phyloP scores from a whole-genome alignment of 2,888 invertebrate species.

The Drosophila paramelanica region DNA sequence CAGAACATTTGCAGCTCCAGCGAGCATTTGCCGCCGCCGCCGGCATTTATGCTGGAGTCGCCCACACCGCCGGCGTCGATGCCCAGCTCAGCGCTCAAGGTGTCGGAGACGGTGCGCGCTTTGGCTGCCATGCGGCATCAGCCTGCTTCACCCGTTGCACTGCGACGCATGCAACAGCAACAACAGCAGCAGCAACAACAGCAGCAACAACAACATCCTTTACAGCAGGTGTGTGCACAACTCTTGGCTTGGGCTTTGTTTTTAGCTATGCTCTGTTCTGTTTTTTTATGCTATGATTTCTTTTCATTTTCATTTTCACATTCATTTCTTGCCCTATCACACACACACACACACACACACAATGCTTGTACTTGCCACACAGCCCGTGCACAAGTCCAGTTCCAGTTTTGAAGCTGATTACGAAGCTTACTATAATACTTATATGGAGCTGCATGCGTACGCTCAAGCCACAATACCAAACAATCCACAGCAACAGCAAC shows the following conservation, averaged over 20 bases:
- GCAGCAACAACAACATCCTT: conserved; percentile 65
- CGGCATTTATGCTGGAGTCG: conserved; percentile 83
- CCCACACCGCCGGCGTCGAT: conserved; percentile 61
- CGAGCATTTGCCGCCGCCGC: conserved; percentile 85
- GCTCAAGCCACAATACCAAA: conserved; percentile 55
- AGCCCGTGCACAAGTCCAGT: conserved; percentile 66
- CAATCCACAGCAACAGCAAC: conserved; percentile 50
- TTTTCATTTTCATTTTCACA: conserved; percentile 50
- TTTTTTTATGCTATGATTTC: conserved; percentile 58
- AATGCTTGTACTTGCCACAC: conserved; percentile 30
- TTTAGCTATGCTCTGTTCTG: conserved; percentile 32
- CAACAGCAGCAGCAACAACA: conserved; percentile 57
- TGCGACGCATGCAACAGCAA: conserved; percentile 86
- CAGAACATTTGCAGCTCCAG: conserved; percentile 67
- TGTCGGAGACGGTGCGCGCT: conserved; percentile 94
- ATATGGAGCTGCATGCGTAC: conserved; percentile 78
- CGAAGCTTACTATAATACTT: conserved; percentile 78
- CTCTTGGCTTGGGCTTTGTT: conserved; percentile 51
- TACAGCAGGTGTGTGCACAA: conserved; percentile 82
- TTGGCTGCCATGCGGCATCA: conserved; percentile 93
- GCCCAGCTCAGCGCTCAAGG: conserved; percentile 86
- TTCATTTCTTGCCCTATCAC: conserved; percentile 43
- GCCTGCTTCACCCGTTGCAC: conserved; percentile 92
- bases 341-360: conserved; percentile 33
- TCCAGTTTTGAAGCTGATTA: conserved; percentile 69